Base-by-base conservation (phyloP, 2,888 invertebrate genomes). In the Leistus spinibarbis region DNA sequence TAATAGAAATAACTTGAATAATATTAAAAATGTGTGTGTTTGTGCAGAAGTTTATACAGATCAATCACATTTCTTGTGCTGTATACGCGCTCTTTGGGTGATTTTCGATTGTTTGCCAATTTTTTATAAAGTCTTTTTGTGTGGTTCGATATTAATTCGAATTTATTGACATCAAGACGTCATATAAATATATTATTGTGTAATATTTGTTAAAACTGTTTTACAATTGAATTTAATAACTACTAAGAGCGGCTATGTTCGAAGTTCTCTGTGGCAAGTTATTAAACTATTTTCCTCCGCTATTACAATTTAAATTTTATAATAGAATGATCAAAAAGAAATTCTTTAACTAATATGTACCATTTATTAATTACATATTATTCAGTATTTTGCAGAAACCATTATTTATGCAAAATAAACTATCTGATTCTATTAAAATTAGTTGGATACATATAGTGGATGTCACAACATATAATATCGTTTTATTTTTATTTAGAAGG, bases 31-130 rank as follows among this genome's bases (percentile, higher is more conserved):
- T 57, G 19, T 57, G 57, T 72, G 72, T 64, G 54, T 72, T 56
- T 72, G 72, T 65, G 57, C 65, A 13, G 16, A 72, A 72, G 65
- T 72, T 16, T 22, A 27, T 66, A 57, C 65, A 2, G 65, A 27
- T 22, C 64, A 63, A 40, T 71, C 64, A 24, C 54, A 56, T 72
- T 65, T 27, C 56, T 72, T 64, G 19, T 72, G 65, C 57, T 66
- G 65, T 19, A 66, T 72, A 54, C 72, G 57, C 23, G 22, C 5
- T 20, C 24, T 57, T 57, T 66, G 54, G 65, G 72, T 72, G 62
- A 65, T 60, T 60, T 60, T 17, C 17, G 17, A n/a, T 60, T 40
- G 40, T 40, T 40, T 40, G 40, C 13, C 5, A 40, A 40, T 40
- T 40, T 40, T 40, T 40, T 10, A 40, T 40, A 7, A 40, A 5